These are phyloP conservation scores for Hemitrygon akajei DNA, from an alignment of 2,797 vertebrate species.

Conservation along the genomic window DNA sequence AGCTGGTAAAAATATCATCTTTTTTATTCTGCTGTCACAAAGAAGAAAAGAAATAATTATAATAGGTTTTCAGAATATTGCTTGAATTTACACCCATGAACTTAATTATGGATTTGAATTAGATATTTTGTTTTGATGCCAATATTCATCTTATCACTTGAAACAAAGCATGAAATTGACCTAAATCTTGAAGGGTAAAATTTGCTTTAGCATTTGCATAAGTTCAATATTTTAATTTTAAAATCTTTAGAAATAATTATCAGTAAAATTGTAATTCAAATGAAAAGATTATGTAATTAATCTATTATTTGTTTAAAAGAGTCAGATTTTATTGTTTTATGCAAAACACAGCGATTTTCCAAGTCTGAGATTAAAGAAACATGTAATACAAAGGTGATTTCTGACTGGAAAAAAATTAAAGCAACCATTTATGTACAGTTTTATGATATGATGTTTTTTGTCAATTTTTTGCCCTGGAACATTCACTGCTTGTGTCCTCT, in stretches of 20 bases:
- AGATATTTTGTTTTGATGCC: neutral
- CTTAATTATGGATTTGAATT: neutral
- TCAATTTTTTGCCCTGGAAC: slow-evolving; percentile 42
- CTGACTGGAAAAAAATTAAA: slow-evolving; percentile 33
- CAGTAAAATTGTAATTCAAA: neutral
- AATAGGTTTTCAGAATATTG: neutral
- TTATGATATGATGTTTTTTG: slow-evolving; percentile 30
- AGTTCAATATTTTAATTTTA: neutral
- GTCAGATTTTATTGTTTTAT: slow-evolving; percentile 23
- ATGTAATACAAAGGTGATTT: slow-evolving; percentile 15
- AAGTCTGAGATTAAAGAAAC: neutral
- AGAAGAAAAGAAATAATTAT: neutral
- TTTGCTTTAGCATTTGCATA: neutral
- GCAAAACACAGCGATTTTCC: neutral
- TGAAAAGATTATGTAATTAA: neutral
- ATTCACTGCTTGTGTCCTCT: slow-evolving; percentile 53
- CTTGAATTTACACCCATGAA: neutral
- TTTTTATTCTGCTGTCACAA: neutral
- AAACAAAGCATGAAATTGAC: slow-evolving; percentile 2
- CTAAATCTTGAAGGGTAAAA: neutral
- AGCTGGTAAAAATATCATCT: neutral
- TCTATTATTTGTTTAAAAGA: neutral
- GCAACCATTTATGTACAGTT: slow-evolving; percentile 27
- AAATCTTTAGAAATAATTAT: neutral
- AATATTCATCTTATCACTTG: neutral